Conservation (phyloP, 2,113 vertebrate species). For the Clupea harengus region DNA sequence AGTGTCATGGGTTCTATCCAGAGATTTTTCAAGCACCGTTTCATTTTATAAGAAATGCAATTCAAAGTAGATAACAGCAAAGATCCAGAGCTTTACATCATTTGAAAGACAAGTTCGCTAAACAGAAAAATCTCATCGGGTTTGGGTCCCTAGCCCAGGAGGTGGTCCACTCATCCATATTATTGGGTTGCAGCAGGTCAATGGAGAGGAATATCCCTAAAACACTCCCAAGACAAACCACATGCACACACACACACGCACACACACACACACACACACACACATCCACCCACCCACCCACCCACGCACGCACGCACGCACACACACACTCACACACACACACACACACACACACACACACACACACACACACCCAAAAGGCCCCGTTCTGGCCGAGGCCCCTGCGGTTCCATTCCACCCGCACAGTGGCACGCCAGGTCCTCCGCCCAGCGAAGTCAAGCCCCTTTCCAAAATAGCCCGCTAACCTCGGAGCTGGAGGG, state of each 20-base stretch:
- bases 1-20: background rate
- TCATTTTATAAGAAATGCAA: background rate
- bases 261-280: background rate
- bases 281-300: slow-evolving; percentile 13
- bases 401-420: slow-evolving; percentile 28
- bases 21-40: background rate
- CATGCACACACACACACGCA: background rate
- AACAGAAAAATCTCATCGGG: background rate
- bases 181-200: background rate
- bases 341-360: no score
- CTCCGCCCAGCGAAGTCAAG: slow-evolving; percentile 40
- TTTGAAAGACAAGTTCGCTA: background rate
- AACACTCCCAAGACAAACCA: background rate
- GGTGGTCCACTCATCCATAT: background rate
- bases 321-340: no score
- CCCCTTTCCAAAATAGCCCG: slow-evolving; percentile 60
- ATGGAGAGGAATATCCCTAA: background rate
- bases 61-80: background rate
- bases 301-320: background rate
- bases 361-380: background rate
- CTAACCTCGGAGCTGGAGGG: background rate
- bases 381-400: slow-evolving; percentile 25
- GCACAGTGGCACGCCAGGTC: slow-evolving; percentile 39
- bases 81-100: background rate
- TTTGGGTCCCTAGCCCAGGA: background rate